phyloP scores from a whole-genome alignment of 1,140 invertebrate genomes.

The Aphelinus certus region DNA sequence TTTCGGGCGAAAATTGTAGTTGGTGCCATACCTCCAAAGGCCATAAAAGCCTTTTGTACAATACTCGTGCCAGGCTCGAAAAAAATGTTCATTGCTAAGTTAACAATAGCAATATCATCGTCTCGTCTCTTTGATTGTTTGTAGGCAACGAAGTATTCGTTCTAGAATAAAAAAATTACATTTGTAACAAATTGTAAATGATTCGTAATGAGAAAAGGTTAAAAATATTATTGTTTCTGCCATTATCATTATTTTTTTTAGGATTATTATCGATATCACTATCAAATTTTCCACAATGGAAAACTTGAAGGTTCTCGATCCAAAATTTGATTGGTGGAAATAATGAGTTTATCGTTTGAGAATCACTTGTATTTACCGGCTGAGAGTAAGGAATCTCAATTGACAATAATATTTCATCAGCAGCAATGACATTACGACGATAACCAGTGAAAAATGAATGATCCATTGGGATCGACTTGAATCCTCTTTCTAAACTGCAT shows the following conservation, averaged over 20 bases:
- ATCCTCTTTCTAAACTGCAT: slow-evolving; percentile 64
- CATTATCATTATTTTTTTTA: too few species aligned
- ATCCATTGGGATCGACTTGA: slow-evolving; percentile 78
- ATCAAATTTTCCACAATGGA: too few species aligned
- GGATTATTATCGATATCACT: too few species aligned
- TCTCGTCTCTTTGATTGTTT: slow-evolving; percentile 93
- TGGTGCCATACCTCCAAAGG: slow-evolving; percentile 93
- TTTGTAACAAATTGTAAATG: too few species aligned
- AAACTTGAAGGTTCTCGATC: too few species aligned
- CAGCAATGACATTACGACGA: slow-evolving; percentile 78
- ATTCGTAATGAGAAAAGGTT: too few species aligned
- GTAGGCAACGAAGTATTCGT: slow-evolving; percentile 86
- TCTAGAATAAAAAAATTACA: slow-evolving; percentile 59
- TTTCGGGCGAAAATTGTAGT: slow-evolving; percentile 80
- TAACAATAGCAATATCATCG: slow-evolving; percentile 96
- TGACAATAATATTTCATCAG: slow-evolving; percentile 82
- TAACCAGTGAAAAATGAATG: slow-evolving; percentile 88
- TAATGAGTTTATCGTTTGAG: too few species aligned
- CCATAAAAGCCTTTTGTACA: slow-evolving; percentile 73
- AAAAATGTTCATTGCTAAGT: slow-evolving; percentile 79
- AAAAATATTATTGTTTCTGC: too few species aligned
- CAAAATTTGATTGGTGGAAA: too few species aligned
- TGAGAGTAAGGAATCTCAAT: slow-evolving; percentile 75
- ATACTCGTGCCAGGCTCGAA: slow-evolving; percentile 64
- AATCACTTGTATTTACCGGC: slow-evolving; percentile 32